These are phyloP conservation scores for Drosophila novamexicana DNA, from an alignment of 1,140 invertebrate species.

Conservation along the genomic window DNA sequence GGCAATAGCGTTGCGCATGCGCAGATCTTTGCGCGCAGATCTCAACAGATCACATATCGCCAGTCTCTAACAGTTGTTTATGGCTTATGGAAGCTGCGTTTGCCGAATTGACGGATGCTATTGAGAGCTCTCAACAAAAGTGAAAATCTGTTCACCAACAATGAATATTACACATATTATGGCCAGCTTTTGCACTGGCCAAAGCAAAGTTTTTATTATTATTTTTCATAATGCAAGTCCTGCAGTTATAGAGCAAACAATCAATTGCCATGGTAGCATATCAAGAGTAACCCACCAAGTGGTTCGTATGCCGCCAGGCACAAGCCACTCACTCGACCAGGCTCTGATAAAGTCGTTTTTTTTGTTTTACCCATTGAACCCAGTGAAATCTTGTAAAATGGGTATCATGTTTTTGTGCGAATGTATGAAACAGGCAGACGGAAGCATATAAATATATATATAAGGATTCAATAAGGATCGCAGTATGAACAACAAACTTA, in stretches of 20 bases:
- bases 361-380: slow-evolving; percentile 1
- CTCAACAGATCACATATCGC: background rate
- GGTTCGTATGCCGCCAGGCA: slow-evolving; percentile 45
- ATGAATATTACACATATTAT: slow-evolving; percentile 18
- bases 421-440: too few relatives aligned
- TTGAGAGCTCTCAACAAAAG: slow-evolving; percentile 32
- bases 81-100: slow-evolving; percentile 66
- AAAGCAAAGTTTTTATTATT: slow-evolving; percentile 45
- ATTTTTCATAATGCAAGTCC: slow-evolving; percentile 41
- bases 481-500: too few relatives aligned
- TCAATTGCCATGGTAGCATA: slow-evolving; percentile 65
- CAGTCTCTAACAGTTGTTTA: slow-evolving; percentile 67
- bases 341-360: slow-evolving; percentile 66
- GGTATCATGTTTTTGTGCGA: too few relatives aligned
- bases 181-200: background rate
- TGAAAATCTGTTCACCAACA: slow-evolving; percentile 23
- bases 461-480: too few relatives aligned
- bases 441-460: too few relatives aligned
- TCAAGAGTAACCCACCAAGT: slow-evolving; percentile 52
- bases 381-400: too few relatives aligned
- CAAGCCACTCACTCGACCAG: slow-evolving; percentile 70
- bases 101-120: slow-evolving; percentile 53
- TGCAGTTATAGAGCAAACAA: slow-evolving; percentile 77
- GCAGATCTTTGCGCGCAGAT: slow-evolving; percentile 34
- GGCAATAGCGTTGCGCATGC: background rate